phyloP scores from a whole-genome alignment of 2,888 invertebrate species.

The Drosophila vallismaia region DNA sequence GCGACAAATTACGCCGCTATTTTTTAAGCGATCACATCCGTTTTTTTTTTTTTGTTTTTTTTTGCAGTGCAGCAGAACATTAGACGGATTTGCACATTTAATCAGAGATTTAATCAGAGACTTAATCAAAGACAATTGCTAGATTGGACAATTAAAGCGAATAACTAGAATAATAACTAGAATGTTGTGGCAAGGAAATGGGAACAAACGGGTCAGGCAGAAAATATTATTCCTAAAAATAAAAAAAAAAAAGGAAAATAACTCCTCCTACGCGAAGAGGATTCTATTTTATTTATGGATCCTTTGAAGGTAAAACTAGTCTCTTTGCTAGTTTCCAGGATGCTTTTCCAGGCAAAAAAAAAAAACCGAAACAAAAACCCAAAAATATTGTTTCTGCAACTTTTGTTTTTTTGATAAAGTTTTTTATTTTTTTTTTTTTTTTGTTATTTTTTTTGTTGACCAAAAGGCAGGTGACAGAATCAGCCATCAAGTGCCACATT shows the following conservation, averaged over 20 bases:
- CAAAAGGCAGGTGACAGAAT: too few species aligned
- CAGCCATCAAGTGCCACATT: not conserved
- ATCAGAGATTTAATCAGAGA: constrained; percentile 66
- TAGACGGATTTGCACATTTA: constrained; percentile 80
- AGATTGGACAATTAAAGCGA: constrained; percentile 64
- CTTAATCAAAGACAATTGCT: constrained; percentile 73
- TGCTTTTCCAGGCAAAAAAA: too few species aligned
- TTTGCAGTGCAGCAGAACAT: constrained; percentile 41
- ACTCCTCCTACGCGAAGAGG: not conserved
- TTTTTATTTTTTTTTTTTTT: not conserved
- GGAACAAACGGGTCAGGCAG: not conserved
- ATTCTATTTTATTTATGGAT: not conserved
- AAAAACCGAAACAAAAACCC: too few species aligned
- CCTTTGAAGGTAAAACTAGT: too few species aligned
- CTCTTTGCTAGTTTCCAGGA: too few species aligned
- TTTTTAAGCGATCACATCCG: constrained; percentile 63
- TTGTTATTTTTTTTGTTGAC: too few species aligned
- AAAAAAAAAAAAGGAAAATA: too few species aligned
- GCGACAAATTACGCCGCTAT: constrained; percentile 61
- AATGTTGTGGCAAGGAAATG: constrained; percentile 25
- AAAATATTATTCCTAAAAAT: not conserved
- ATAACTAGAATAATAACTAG: constrained; percentile 56
- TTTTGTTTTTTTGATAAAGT: not conserved
- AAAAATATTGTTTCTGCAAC: too few species aligned
- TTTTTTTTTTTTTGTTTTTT: constrained; percentile 20